Evolutionary conservation across 2,888 invertebrate species (phyloP).

Genomic region (Acanthococcus lagerstroemiae): DNA sequence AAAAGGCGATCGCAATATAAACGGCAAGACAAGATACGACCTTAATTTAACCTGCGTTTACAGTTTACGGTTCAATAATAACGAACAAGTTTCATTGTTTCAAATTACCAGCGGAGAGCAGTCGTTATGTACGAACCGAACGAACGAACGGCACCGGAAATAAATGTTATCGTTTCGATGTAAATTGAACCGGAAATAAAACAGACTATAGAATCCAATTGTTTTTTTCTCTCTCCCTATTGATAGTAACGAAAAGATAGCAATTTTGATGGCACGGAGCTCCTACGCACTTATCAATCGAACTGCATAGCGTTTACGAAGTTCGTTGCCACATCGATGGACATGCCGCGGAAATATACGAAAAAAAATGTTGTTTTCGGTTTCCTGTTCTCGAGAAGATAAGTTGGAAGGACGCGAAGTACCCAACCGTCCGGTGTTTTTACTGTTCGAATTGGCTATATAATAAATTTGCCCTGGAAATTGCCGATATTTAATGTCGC

Average conservation of each 20-base stretch:
- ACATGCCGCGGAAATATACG: constrained; percentile 24
- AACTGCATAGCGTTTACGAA: constrained; percentile 10
- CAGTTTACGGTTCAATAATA: constrained; percentile 28
- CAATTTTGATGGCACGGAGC: constrained; percentile 24
- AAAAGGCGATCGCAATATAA: constrained; percentile 10
- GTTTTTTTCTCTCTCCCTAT: constrained; percentile 16
- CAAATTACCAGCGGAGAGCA: constrained; percentile 26
- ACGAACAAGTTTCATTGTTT: constrained; percentile 31
- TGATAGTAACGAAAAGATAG: constrained; percentile 27
- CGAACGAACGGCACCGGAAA: constrained; percentile 24
- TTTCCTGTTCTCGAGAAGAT: no score
- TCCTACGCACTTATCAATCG: constrained; percentile 29
- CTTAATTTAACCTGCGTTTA: constrained; percentile 26
- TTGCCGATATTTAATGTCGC: no score
- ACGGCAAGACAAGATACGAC: constrained; percentile 25
- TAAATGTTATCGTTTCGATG: constrained; percentile 31
- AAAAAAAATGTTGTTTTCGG: background rate
- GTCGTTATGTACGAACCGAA: constrained; percentile 1
- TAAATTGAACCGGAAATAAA: constrained; percentile 29
- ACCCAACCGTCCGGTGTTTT: no score
- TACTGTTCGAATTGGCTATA: no score
- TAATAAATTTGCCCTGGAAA: no score
- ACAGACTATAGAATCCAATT: constrained; percentile 31
- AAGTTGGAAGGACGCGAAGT: no score
- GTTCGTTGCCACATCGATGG: constrained; percentile 30